Conservation (phyloP, 2,113 vertebrate genomes). For the Solea senegalensis region DNA sequence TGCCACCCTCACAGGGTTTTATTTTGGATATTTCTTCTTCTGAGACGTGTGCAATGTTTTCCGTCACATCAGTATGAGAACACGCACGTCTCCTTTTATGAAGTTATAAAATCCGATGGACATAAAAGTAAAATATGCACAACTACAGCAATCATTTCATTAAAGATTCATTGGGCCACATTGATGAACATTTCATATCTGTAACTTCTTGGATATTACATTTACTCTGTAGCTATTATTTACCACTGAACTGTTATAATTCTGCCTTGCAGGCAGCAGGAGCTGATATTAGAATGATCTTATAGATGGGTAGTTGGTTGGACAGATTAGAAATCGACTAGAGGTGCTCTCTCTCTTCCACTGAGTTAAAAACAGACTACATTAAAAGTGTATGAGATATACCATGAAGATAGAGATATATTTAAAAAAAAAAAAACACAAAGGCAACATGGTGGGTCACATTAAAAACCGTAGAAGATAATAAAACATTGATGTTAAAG, state of each 20-base stretch:
- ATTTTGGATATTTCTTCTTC: background rate
- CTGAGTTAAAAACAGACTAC: background rate
- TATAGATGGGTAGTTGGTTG: background rate
- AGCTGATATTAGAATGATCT: slow-evolving; percentile 4
- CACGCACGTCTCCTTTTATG: background rate
- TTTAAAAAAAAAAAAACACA: no score
- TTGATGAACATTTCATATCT: slow-evolving; percentile 17
- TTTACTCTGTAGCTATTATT: background rate
- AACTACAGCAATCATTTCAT: background rate
- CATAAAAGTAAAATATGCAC: slow-evolving; percentile 4
- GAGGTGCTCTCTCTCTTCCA: background rate
- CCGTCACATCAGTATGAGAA: background rate
- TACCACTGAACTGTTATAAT: background rate
- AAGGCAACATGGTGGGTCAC: no score
- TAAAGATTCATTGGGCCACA: background rate
- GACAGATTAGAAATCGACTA: background rate
- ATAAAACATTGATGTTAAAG: no score
- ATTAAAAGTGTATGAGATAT: background rate
- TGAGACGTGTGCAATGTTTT: background rate
- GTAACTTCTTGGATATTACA: background rate
- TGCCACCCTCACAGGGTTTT: background rate
- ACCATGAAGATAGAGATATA: background rate
- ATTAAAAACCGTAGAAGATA: no score
- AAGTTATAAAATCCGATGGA: background rate
- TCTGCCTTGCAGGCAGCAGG: slow-evolving; percentile 10